Evolutionary conservation across 2,888 invertebrate genomes (phyloP).

Genomic region (Trissolcus brochymenae): DNA sequence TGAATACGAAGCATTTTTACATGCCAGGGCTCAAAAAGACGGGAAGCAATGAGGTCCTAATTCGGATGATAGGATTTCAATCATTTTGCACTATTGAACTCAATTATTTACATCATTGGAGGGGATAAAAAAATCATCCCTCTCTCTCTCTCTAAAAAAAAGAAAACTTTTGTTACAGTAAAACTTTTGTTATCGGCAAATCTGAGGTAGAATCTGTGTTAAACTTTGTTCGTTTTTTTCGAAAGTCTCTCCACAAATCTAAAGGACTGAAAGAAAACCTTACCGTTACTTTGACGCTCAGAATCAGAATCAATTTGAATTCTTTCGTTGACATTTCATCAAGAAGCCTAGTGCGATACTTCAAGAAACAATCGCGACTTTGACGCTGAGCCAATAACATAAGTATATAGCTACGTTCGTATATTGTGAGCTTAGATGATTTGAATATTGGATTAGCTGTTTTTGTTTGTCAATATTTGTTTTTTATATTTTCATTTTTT

Average conservation of each 20-base stretch:
- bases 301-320: not conserved
- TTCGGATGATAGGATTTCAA: not conserved
- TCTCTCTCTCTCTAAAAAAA: not conserved
- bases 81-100: not conserved
- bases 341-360: not conserved
- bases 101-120: not conserved
- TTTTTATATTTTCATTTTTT: too few species aligned
- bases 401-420: not conserved
- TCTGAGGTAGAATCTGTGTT: too few species aligned
- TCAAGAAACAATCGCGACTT: conserved; percentile 9
- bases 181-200: not conserved
- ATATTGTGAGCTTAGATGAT: too few species aligned
- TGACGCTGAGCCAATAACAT: conserved; percentile 16
- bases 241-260: too few species aligned
- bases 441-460: too few species aligned
- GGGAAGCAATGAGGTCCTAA: not conserved
- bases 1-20: not conserved
- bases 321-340: not conserved
- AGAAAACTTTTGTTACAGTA: not conserved
- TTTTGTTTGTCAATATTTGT: too few species aligned
- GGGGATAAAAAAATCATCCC: not conserved
- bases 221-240: too few species aligned
- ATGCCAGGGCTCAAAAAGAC: not conserved
- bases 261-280: too few species aligned
- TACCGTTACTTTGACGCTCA: not conserved